phyloP scores from a whole-genome alignment of 64 coral and sea anemone genomes.

The Montipora efflorescens region DNA sequence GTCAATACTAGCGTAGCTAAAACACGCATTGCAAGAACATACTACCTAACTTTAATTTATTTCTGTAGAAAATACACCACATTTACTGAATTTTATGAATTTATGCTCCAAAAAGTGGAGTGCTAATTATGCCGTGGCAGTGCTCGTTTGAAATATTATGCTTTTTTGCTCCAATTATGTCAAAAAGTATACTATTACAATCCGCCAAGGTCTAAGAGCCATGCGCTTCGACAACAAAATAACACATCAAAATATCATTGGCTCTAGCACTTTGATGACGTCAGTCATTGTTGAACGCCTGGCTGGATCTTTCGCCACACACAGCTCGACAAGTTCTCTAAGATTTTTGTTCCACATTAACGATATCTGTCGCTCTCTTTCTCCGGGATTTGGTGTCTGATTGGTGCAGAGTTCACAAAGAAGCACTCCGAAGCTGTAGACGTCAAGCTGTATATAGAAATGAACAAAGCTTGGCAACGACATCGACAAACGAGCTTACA shows the following conservation, averaged over 20 bases:
- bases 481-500: no score
- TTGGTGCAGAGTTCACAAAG: slow-evolving; percentile 81
- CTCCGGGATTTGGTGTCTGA: slow-evolving; percentile 68
- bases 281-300: slow-evolving; percentile 73
- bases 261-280: slow-evolving; percentile 56
- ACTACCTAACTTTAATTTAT: no score
- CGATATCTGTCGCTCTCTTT: slow-evolving; percentile 65
- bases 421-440: slow-evolving; percentile 87
- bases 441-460: slow-evolving; percentile 71
- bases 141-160: no score
- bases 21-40: no score
- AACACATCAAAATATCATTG: slow-evolving; percentile 2
- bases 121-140: no score
- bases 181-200: no score
- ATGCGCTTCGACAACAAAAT: neutral
- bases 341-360: slow-evolving; percentile 68
- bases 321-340: slow-evolving; percentile 34
- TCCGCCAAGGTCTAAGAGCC: no score
- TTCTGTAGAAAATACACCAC: no score
- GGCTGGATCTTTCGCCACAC: slow-evolving; percentile 37
- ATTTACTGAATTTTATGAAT: no score
- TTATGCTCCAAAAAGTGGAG: no score
- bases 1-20: no score
- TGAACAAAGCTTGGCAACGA: neutral
- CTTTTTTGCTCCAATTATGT: no score